Percentiles rank a stretch among this genome's conserved stretches.
Evolutionary conservation across 1,140 invertebrate species (phyloP).

Genomic region (Zeugodacus cucurbitae): DNA sequence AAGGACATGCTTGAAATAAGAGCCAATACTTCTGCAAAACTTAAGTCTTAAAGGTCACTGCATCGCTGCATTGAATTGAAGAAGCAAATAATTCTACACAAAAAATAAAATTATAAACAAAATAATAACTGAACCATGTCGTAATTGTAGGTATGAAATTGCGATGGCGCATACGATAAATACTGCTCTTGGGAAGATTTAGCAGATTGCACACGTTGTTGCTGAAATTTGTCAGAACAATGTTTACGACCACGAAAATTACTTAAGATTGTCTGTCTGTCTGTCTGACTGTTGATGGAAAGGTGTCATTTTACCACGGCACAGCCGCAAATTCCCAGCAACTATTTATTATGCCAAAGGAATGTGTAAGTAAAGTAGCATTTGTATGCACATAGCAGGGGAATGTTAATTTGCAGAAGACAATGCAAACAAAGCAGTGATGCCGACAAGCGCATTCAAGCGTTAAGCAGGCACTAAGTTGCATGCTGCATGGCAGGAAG

Average conservation of each 20-base stretch:
- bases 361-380: constrained; percentile 38
- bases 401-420: constrained; percentile 18
- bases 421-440: neutral
- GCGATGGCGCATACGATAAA: neutral
- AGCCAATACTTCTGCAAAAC: neutral
- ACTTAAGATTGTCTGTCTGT: constrained; percentile 7
- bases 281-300: neutral
- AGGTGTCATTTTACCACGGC: constrained; percentile 27
- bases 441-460: constrained; percentile 12
- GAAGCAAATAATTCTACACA: neutral
- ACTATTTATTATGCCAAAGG: neutral
- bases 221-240: neutral
- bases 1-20: neutral
- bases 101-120: neutral
- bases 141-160: constrained; percentile 4
- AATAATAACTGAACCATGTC: neutral
- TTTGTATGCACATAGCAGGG: neutral
- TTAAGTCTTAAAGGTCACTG: neutral
- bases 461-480: neutral
- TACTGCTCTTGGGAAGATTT: neutral
- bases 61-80: neutral
- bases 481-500: neutral
- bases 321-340: neutral
- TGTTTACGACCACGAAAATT: constrained; percentile 1
- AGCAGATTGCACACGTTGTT: neutral